Conservation (phyloP, 2,797 vertebrate genomes). For the Anisognathus igniventris region DNA sequence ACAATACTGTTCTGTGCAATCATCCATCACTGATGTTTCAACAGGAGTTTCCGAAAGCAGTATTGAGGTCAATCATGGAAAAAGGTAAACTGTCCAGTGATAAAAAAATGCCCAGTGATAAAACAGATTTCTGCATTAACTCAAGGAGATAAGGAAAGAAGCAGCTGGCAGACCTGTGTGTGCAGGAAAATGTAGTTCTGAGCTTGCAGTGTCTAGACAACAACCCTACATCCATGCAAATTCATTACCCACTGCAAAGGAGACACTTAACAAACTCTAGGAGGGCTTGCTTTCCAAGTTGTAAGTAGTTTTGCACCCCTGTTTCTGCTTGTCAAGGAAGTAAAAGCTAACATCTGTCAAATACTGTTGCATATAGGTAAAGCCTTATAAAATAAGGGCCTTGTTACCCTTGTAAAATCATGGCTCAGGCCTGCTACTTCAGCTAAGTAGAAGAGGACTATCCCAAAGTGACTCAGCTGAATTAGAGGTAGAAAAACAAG, state of each 20-base stretch:
- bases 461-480: not conserved
- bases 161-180: not conserved
- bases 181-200: not conserved
- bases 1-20: not conserved
- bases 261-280: not conserved
- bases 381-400: not conserved
- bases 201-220: not conserved
- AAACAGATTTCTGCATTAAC: not conserved
- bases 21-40: not conserved
- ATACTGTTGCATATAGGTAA: not conserved
- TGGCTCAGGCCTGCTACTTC: not conserved
- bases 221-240: not conserved
- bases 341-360: not conserved
- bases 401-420: not conserved
- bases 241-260: constrained; percentile 1
- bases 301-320: not conserved
- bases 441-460: not conserved
- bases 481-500: not conserved
- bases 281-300: not conserved
- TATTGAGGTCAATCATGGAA: not conserved
- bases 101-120: not conserved
- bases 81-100: not conserved
- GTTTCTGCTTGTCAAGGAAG: not conserved
- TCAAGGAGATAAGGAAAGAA: not conserved
- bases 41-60: not conserved